Base-by-base conservation (phyloP, 1,140 invertebrate species). In the Hormaphis cornu region DNA sequence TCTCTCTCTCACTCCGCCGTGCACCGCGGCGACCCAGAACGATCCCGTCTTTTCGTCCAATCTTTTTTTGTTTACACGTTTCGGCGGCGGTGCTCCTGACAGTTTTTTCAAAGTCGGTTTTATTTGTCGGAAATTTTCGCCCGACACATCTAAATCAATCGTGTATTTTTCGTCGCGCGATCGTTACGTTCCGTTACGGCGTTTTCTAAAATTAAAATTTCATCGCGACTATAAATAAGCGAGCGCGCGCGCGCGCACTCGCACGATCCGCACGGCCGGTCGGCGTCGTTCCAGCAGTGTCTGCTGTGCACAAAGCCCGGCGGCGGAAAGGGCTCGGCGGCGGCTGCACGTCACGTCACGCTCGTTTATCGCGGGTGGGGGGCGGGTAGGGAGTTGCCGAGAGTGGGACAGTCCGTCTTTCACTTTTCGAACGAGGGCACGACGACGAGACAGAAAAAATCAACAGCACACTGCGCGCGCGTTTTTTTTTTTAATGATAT, bases 181-280 rank as follows among this genome's bases (percentile, higher is more conserved):
- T 33, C 9, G 4, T 22, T 18, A 24, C 46, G 22, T 14, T 24
- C 33, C 22, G 54, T 58, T 58, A 33, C 35, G 54, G 35, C 16
- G 54, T 37, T 58, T 58, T 58, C 54, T 58, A 58, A 58, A 58
- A 58, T 58, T 58, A 58, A 58, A 58, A 58, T 58, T 40, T 58
- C 54, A 37, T 37, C 54, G 54, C 20, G 54, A 58, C 54, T 58
- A 58, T 24, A 58, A 58, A 58, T 58, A 58, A 20, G 40, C 54
- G 16, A 14, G 7, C n/a, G 20, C 35, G n/a, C 33, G 12, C 54
- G 8, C 24, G n/a, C 33, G 12, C 20, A 12, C 18, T 3, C 7
- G 7, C 24, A 58, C 54, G 28, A 30, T n/a, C n/a, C n/a, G 6
- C 7, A 9, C 33, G 33, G 33, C 12, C 35, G 54, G 20, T 40